These are phyloP conservation scores for Daphoenositta chrysoptera DNA, from an alignment of 2,113 vertebrate species.

Conservation along the genomic window DNA sequence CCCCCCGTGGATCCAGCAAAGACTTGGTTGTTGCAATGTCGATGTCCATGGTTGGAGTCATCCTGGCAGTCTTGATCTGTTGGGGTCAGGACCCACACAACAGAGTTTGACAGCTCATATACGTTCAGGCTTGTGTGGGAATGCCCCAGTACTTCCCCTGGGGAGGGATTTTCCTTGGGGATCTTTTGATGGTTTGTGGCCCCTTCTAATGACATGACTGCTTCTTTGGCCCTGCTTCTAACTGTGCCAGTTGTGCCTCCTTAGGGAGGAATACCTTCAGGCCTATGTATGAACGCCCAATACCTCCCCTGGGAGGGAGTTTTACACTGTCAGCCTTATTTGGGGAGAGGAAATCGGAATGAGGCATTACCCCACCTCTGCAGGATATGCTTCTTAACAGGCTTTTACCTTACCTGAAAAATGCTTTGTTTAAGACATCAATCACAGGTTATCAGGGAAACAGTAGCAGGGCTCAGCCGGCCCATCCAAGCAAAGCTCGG, in stretches of 20 bases:
- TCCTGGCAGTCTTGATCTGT: background rate
- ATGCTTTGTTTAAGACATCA: background rate
- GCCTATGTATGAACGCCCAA: rapidly evolving
- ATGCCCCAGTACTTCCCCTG: background rate
- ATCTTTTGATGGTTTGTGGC: background rate
- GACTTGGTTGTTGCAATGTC: background rate
- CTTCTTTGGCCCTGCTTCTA: background rate
- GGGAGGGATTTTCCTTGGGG: background rate
- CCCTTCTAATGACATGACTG: background rate
- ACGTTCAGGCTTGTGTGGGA: background rate
- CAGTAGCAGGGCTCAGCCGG: background rate
- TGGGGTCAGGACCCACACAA: background rate
- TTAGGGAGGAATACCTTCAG: background rate
- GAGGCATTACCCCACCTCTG: background rate
- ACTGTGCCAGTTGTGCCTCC: background rate
- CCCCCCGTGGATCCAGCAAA: rapidly evolving
- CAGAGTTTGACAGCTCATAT: background rate
- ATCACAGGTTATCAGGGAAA: background rate
- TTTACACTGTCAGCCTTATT: background rate
- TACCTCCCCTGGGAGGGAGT: background rate
- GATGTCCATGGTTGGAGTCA: background rate
- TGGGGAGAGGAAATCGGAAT: background rate
- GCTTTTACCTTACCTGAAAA: background rate
- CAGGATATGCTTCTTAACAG: background rate
- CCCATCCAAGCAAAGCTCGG: background rate